A percentile compares a stretch with the other conserved stretches of the same genome.
phyloP scores from a whole-genome alignment of 2,113 vertebrate species.

The Neolamprologus hecqui region DNA sequence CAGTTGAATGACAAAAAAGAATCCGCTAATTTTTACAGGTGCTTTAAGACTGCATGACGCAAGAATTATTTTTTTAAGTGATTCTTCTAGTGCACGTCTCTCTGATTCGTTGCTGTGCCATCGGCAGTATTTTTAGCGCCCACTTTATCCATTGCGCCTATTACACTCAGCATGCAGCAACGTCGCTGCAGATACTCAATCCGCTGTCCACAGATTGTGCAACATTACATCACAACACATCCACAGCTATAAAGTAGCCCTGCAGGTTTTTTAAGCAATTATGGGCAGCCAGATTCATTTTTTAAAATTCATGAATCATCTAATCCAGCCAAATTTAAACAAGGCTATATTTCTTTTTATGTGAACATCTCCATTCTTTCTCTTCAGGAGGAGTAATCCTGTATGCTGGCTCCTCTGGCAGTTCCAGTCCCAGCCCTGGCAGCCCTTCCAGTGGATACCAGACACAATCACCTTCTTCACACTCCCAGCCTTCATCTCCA shows the following conservation, averaged over 20 bases:
- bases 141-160: constrained; percentile 23
- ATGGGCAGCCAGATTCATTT: neutral
- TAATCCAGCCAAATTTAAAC: neutral
- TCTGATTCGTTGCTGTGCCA: constrained; percentile 39
- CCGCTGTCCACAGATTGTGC: constrained; percentile 13
- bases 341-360: neutral
- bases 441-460: constrained; percentile 78
- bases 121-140: constrained; percentile 52
- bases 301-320: neutral
- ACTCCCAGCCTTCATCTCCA: constrained; percentile 76
- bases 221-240: constrained; percentile 35
- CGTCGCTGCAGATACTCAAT: constrained; percentile 2
- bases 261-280: neutral
- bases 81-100: neutral
- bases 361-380: neutral
- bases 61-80: neutral
- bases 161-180: constrained; percentile 20
- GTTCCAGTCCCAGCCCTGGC: constrained; percentile 69
- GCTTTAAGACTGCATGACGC: neutral
- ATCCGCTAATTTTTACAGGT: neutral
- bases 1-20: neutral
- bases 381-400: constrained; percentile 68
- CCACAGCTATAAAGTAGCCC: neutral
- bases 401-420: constrained; percentile 70
- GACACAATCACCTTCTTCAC: constrained; percentile 73